Conservation (phyloP, 2,797 vertebrate genomes). For the Scolopax bukidnonensis region DNA sequence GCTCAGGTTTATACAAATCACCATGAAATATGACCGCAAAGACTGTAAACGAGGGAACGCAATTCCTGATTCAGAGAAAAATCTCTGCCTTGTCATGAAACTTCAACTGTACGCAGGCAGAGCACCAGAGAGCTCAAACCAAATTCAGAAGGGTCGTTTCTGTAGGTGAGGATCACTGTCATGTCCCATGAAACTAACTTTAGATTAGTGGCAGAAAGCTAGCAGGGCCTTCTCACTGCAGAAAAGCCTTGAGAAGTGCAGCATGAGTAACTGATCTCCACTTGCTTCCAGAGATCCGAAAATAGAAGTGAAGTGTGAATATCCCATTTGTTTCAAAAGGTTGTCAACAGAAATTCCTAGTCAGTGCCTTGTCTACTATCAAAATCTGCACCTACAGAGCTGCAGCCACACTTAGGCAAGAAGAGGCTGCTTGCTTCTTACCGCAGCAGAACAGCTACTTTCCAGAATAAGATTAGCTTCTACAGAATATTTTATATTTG, state of each 20-base stretch:
- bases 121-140: background rate
- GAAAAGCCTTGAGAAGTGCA: background rate
- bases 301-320: slow-evolving; percentile 59
- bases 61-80: background rate
- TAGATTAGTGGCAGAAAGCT: background rate
- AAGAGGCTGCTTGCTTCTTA: background rate
- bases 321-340: slow-evolving; percentile 36
- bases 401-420: background rate
- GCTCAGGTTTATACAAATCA: background rate
- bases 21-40: background rate
- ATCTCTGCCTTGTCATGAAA: background rate
- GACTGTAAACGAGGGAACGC: background rate
- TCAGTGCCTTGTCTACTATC: background rate
- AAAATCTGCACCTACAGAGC: background rate
- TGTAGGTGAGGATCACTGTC: background rate
- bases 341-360: slow-evolving; percentile 35
- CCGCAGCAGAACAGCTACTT: background rate
- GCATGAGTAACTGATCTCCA: slow-evolving; percentile 32
- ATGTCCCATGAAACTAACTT: background rate
- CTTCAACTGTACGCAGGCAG: background rate
- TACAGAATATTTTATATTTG: background rate
- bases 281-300: slow-evolving; percentile 44
- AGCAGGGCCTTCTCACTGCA: background rate
- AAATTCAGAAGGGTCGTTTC: background rate
- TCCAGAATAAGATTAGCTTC: background rate